Conservation (phyloP, 2,113 vertebrate species). For the Halichoerus grypus region DNA sequence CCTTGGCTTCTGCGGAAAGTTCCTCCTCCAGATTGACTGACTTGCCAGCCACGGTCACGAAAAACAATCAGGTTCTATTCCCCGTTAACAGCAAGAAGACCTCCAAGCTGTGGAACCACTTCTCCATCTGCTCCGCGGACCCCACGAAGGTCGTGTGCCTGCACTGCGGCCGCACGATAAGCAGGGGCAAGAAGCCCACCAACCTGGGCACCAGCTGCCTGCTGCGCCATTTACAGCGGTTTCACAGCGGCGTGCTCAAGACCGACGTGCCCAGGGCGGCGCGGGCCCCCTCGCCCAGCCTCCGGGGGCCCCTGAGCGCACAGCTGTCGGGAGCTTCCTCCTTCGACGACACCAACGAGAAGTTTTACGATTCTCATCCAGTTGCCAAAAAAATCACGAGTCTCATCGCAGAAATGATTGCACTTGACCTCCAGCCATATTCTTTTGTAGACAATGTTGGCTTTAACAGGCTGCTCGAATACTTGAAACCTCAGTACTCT, state of each 20-base stretch:
- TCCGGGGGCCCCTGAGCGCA: conserved; percentile 86
- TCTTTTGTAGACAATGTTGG: conserved; percentile 96
- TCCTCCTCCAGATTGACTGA: conserved; percentile 89
- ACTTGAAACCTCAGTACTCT: conserved; percentile 97
- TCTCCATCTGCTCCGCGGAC: conserved; percentile 95
- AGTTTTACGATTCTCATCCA: conserved; percentile 94
- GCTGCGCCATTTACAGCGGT: conserved; percentile 96
- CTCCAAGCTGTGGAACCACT: conserved; percentile 99
- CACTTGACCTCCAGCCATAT: conserved; percentile 98
- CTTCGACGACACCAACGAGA: conserved; percentile 89
- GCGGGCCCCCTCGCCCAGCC: conserved; percentile 87
- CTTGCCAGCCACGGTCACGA: conserved; percentile 81
- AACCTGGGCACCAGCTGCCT: conserved; percentile 98
- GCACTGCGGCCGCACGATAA: conserved; percentile 98
- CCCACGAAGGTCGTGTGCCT: conserved; percentile 98
- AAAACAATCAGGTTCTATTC: conserved; percentile 88
- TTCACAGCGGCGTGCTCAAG: conserved; percentile 94
- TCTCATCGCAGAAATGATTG: conserved; percentile 98
- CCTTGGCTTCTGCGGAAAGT: conserved; percentile 88
- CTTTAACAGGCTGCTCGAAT: conserved; percentile 95
- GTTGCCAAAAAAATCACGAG: conserved; percentile 98
- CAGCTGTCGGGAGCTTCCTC: conserved; percentile 88
- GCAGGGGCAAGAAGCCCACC: conserved; percentile 97
- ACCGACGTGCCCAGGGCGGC: conserved; percentile 90
- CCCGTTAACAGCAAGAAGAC: conserved; percentile 97